Evolutionary conservation across 1,140 invertebrate species (phyloP).

Genomic region (Ooceraea biroi): DNA sequence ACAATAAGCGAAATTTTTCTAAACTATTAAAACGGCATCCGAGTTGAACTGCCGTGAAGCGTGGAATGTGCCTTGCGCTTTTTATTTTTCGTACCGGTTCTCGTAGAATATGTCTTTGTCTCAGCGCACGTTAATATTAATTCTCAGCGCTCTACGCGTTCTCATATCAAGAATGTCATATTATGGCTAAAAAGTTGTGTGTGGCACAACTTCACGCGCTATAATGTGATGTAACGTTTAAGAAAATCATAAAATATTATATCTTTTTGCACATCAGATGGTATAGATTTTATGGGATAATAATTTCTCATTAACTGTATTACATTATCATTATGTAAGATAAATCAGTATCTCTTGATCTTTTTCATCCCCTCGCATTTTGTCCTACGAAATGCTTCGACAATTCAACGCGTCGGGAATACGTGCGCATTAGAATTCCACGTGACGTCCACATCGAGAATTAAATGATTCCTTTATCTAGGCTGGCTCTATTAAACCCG

Average conservation of each 20-base stretch:
- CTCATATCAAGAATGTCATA: conserved; percentile 16
- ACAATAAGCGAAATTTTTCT: background rate
- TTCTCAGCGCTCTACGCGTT: conserved; percentile 23
- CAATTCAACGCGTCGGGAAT: background rate
- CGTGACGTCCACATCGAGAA: background rate
- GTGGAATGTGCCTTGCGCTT: background rate
- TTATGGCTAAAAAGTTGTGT: background rate
- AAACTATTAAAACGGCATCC: conserved; percentile 23
- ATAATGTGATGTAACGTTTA: background rate
- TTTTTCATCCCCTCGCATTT: too few relatives aligned
- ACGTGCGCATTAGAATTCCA: background rate
- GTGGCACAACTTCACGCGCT: background rate
- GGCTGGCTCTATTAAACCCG: background rate
- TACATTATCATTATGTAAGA: background rate
- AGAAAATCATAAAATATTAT: conserved; percentile 21
- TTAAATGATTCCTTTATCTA: conserved; percentile 6
- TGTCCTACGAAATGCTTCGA: background rate
- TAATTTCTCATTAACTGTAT: background rate
- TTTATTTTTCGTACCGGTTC: background rate
- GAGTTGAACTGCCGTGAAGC: background rate
- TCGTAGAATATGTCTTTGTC: conserved; percentile 17
- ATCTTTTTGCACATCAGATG: background rate
- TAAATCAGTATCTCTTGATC: too few relatives aligned
- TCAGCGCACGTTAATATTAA: conserved; percentile 39
- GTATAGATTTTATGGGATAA: background rate